Evolutionary conservation across 2,113 vertebrate species (phyloP).

Genomic region (Pao palembangensis): DNA sequence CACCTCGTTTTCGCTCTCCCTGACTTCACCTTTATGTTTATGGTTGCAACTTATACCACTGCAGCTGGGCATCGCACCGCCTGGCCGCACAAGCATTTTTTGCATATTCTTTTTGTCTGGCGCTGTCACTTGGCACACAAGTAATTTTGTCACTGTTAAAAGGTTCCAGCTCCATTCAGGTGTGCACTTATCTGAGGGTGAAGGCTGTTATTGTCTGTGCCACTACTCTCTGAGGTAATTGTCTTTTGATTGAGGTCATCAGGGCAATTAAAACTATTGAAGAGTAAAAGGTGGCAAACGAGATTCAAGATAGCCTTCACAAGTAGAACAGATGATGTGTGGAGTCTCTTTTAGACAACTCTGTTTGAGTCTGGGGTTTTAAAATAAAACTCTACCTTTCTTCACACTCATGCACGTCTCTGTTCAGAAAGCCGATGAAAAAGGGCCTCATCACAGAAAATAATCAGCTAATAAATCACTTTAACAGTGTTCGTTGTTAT

Average conservation of each 20-base stretch:
- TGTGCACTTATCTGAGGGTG: constrained; percentile 79
- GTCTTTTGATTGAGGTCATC: constrained; percentile 98
- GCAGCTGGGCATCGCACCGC: no score
- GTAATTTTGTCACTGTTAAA: constrained; percentile 76
- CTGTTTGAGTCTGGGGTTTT: constrained; percentile 1
- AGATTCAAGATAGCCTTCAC: constrained; percentile 44
- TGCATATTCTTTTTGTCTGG: constrained; percentile 33
- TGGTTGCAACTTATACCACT: no score
- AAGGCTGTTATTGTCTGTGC: constrained; percentile 87
- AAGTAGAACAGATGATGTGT: constrained; percentile 5
- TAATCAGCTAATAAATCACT: constrained; percentile 5
- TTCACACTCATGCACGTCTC: no score
- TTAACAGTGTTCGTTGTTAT: neutral
- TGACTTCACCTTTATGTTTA: no score
- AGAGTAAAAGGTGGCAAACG: constrained; percentile 76
- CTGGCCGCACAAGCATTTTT: constrained; percentile 48
- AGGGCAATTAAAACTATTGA: constrained; percentile 85
- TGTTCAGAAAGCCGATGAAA: neutral
- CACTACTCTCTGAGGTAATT: constrained; percentile 85
- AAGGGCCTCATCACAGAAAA: constrained; percentile 9
- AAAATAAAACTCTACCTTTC: no score
- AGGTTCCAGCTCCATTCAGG: constrained; percentile 84
- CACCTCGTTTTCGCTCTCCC: neutral
- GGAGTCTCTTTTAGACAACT: neutral
- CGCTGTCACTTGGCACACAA: constrained; percentile 59